Conservation (phyloP, 1,140 invertebrate genomes). For the Lerema accius region DNA sequence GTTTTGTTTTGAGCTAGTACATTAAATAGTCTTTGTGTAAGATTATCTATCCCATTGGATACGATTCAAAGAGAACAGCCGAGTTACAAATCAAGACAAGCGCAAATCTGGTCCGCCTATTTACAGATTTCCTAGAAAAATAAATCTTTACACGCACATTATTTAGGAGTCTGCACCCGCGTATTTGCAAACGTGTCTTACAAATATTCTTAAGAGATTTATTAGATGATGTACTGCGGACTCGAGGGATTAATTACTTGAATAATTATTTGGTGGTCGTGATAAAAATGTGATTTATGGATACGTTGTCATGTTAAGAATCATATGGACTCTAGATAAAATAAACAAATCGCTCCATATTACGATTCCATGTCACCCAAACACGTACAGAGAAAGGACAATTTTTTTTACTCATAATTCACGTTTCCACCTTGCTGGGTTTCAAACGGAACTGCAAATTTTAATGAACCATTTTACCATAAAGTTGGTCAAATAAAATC, state of each 20-base stretch:
- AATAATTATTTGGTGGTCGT: background rate
- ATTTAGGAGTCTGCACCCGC: conserved; percentile 17
- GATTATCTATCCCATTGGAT: conserved; percentile 47
- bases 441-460: no score
- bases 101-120: conserved; percentile 55
- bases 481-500: no score
- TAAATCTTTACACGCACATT: conserved; percentile 23
- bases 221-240: background rate
- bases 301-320: no score
- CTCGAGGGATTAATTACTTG: background rate
- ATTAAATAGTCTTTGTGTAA: conserved; percentile 34
- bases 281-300: no score
- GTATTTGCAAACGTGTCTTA: conserved; percentile 39
- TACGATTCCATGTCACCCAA: no score
- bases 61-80: conserved; percentile 49
- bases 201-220: conserved; percentile 12
- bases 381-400: no score
- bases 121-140: conserved; percentile 46
- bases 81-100: conserved; percentile 44
- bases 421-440: no score
- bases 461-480: no score
- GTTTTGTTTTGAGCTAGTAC: conserved; percentile 29
- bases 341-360: no score
- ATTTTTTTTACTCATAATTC: no score
- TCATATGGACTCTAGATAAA: no score